Conservation (phyloP, 2,113 vertebrate species). For the Ursus arctos region DNA sequence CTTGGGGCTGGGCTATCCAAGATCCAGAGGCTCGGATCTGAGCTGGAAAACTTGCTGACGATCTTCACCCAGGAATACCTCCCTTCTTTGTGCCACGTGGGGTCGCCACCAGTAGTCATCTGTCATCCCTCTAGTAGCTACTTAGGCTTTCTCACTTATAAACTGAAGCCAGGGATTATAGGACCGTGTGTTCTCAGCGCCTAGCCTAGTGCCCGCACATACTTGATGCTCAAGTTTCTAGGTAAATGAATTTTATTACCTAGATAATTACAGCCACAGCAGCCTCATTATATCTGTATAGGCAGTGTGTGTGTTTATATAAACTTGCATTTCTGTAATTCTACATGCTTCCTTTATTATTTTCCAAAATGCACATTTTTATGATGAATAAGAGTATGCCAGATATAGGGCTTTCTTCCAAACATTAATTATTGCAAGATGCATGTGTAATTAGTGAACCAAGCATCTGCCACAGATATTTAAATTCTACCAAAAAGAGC, state of each 20-base stretch:
- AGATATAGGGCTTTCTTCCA: slow-evolving; percentile 51
- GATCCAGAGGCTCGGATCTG: not conserved
- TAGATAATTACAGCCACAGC: slow-evolving; percentile 50
- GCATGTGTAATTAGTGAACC: slow-evolving; percentile 44
- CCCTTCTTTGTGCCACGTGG: not conserved
- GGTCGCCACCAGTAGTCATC: not conserved
- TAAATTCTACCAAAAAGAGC: slow-evolving; percentile 27
- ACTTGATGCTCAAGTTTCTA: slow-evolving; percentile 17
- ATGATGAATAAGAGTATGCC: slow-evolving; percentile 39
- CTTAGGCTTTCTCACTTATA: not conserved
- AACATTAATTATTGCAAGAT: slow-evolving; percentile 48
- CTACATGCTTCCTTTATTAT: slow-evolving; percentile 33
- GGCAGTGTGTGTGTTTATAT: not conserved
- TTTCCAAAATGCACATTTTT: slow-evolving; percentile 55
- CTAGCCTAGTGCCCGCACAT: not conserved
- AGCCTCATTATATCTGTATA: slow-evolving; percentile 44
- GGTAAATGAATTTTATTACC: slow-evolving; percentile 60
- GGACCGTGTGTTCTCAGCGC: not conserved
- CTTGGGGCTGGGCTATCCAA: not conserved
- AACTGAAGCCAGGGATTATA: not conserved
- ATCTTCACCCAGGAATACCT: not conserved
- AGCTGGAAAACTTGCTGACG: not conserved
- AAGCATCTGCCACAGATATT: slow-evolving; percentile 18
- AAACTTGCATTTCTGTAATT: slow-evolving; percentile 60
- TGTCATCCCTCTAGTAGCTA: not conserved